phyloP scores from a whole-genome alignment of 1,140 invertebrate species.

The Muscidifurax raptorellus region DNA sequence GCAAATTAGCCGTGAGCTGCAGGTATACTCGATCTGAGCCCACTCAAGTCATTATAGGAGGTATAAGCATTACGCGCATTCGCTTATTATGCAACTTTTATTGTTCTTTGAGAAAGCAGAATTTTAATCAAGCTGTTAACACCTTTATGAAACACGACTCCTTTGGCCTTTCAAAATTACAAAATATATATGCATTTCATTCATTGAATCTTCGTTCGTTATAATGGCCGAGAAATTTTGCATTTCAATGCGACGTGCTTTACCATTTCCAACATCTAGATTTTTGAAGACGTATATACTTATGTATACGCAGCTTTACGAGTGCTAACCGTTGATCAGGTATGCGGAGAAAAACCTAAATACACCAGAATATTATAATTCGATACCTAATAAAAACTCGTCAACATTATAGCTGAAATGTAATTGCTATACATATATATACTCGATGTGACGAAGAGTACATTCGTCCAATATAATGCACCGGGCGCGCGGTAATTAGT shows the following conservation, averaged over 20 bases:
- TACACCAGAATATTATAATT: too few relatives aligned
- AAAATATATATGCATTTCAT: not conserved
- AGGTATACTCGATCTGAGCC: not conserved
- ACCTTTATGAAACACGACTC: not conserved
- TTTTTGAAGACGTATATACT: not conserved
- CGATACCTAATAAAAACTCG: too few relatives aligned
- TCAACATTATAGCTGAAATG: too few relatives aligned
- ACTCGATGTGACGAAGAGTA: too few relatives aligned
- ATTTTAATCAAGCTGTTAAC: slow-evolving; percentile 42
- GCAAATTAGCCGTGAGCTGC: not conserved
- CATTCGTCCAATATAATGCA: not conserved
- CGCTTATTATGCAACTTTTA: slow-evolving; percentile 22
- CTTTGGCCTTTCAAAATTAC: not conserved
- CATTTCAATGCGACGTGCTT: not conserved
- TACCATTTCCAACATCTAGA: not conserved
- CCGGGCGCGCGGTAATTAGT: slow-evolving; percentile 6
- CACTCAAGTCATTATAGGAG: not conserved
- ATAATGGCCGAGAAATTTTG: not conserved
- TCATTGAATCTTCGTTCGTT: slow-evolving; percentile 10
- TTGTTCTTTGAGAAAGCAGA: slow-evolving; percentile 30
- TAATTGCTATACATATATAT: too few relatives aligned
- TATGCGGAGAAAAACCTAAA: too few relatives aligned
- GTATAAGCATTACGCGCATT: not conserved
- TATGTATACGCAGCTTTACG: too few relatives aligned
- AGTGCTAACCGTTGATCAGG: too few relatives aligned